Conservation (phyloP, 1,140 invertebrate species). For the Zaprionus kolodkinae region DNA sequence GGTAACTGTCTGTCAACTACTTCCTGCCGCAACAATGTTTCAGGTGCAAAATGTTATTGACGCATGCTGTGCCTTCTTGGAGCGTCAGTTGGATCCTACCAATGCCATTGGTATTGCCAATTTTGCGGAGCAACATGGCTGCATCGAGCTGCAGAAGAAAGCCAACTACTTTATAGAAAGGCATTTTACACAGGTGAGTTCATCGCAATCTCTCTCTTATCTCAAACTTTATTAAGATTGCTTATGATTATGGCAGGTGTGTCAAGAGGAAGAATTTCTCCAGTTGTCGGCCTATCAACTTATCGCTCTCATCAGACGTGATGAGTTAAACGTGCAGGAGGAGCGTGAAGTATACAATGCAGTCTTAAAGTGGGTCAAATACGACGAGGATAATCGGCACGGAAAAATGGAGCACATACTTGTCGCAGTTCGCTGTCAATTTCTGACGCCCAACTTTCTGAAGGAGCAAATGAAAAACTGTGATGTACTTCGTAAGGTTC, state of each 20-base stretch:
- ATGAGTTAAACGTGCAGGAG: constrained; percentile 95
- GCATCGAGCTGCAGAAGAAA: constrained; percentile 91
- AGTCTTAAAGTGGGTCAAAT: constrained; percentile 95
- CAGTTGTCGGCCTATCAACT: constrained; percentile 92
- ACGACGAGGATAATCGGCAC: constrained; percentile 92
- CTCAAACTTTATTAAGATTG: not conserved
- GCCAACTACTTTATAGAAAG: constrained; percentile 95
- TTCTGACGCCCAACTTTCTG: constrained; percentile 94
- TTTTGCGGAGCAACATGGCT: constrained; percentile 96
- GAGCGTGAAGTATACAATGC: constrained; percentile 96
- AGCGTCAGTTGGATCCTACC: constrained; percentile 95
- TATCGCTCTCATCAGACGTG: constrained; percentile 91
- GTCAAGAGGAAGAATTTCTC: constrained; percentile 95
- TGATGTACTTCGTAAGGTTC: constrained; percentile 93
- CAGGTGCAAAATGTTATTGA: constrained; percentile 96
- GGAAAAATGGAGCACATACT: constrained; percentile 94
- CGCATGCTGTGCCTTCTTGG: constrained; percentile 95
- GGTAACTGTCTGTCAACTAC: constrained; percentile 93
- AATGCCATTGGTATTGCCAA: constrained; percentile 97
- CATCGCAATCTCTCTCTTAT: not conserved
- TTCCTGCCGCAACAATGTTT: constrained; percentile 97
- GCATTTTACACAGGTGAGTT: constrained; percentile 91
- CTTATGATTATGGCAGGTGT: constrained; percentile 86
- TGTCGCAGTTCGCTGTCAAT: constrained; percentile 94
- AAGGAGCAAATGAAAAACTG: constrained; percentile 96